Evolutionary conservation across 2,113 vertebrate species (phyloP).

Genomic region (Nothocercus julius): DNA sequence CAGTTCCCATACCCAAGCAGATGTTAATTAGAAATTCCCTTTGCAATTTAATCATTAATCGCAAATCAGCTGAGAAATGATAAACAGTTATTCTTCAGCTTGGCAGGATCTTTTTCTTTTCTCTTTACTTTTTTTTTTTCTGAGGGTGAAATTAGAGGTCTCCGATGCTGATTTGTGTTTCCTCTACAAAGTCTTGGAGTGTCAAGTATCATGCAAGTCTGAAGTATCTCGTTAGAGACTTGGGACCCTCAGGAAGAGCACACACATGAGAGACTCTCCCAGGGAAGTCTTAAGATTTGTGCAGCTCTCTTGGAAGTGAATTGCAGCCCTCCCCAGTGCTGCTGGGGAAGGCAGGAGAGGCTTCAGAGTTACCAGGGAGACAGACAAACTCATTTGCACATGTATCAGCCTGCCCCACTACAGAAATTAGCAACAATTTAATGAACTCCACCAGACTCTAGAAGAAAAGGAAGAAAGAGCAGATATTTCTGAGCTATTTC

Average conservation of each 20-base stretch:
- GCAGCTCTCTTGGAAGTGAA: not conserved
- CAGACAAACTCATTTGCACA: conserved; percentile 3
- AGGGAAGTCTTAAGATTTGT: not conserved
- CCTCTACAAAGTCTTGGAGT: not conserved
- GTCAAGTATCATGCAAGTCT: not conserved
- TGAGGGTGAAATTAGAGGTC: not conserved
- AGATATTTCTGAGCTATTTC: not conserved
- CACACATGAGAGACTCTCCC: not conserved
- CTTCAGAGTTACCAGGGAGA: not conserved
- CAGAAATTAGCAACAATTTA: not conserved
- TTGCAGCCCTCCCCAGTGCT: not conserved
- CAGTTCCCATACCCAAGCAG: not conserved
- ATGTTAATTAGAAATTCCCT: not conserved
- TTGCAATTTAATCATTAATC: not conserved
- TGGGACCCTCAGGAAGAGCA: not conserved
- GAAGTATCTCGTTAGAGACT: not conserved
- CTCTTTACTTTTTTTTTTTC: not conserved
- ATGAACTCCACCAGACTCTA: not conserved
- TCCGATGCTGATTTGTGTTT: fast-evolving
- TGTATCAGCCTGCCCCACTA: not conserved
- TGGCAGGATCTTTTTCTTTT: not conserved
- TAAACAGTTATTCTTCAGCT: not conserved
- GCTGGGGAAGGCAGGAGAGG: not conserved
- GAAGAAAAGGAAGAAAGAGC: not conserved
- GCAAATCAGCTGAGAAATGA: not conserved